Evolutionary conservation across 2,888 invertebrate species (phyloP).

Genomic region (Amiota communis): DNA sequence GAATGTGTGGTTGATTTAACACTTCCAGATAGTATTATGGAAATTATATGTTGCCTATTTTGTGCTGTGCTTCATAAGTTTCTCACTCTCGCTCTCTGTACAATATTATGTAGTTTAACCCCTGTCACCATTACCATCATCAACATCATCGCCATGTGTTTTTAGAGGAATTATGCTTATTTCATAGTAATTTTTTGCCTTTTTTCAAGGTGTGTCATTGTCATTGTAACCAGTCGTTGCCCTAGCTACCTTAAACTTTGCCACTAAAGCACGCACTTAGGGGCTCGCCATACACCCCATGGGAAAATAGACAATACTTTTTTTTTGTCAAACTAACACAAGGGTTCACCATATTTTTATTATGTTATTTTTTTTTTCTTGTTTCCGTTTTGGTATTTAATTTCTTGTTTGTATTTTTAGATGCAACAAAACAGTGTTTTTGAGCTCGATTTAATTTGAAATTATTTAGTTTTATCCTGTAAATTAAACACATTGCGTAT

Average conservation of each 20-base stretch:
- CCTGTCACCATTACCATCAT: no score
- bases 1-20: no score
- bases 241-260: no score
- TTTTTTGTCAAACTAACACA: slow-evolving; percentile 57
- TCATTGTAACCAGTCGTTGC: no score
- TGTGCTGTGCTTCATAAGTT: neutral
- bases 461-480: no score
- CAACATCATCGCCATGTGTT: no score
- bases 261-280: no score
- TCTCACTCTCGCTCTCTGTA: neutral
- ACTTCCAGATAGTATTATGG: no score
- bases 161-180: neutral
- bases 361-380: neutral
- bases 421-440: no score
- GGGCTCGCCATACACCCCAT: slow-evolving; percentile 39
- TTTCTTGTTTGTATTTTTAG: neutral
- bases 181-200: neutral
- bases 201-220: slow-evolving; percentile 15
- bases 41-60: slow-evolving; percentile 16
- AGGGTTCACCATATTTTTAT: slow-evolving; percentile 53
- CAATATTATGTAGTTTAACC: neutral
- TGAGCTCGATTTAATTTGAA: neutral
- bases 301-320: slow-evolving; percentile 58
- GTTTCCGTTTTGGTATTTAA: neutral
- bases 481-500: no score